Base-by-base conservation (phyloP, 2,113 vertebrate species). In the Ornithorhynchus anatinus region DNA sequence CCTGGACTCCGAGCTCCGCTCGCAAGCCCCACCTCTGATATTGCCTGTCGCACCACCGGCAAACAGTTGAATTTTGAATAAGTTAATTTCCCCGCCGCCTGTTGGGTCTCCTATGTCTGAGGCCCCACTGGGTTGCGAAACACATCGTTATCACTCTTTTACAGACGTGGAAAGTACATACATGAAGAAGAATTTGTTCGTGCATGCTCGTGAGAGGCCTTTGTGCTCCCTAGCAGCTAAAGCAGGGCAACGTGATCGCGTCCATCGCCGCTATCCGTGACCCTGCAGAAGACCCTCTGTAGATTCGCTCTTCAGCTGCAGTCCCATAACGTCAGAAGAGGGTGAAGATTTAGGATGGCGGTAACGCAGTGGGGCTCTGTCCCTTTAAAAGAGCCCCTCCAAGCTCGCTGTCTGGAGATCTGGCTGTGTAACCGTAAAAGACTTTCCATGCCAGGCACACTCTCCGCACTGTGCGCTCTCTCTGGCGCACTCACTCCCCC, bases 401-500 rank as follows among this genome's bases (percentile, higher is more conserved):
- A 27, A 0, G 20, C 19, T 5, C 0, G 3, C 38, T 6, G 58
- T 48, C 40, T 1, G 0, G 3, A 59, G 77, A 71, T 2, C 7
- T 17, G 13, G 35, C 43, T 0, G 29, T 7, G 8, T 35, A 44
- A n/a, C 76, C 6, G 77, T 1, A 0, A 5, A 17, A 47, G 67
- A 53, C 6, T 25, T 32, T 38, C 73, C 0, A 22, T 6, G 52
- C 88, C 67, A 77, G 86, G 82, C 86, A 31, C 36, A 15, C 79
- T 71, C 23, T 57, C 77, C 54, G 89, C 5, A 22, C 51, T 12
- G 77, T 0, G 65, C 65, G 62, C 80, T 73, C 89, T 94, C 94
- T 93, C 63, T n/a, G n/a, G n/a, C n/a, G n/a, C 3, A 0, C 47
- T 7, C 73, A 43, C 68, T 82, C 62, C 71, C 74, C 94, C 94